Percentiles rank a stretch among this genome's conserved stretches.
Conservation (phyloP, 2,888 invertebrate species). For the Prionchulus punctatus region DNA sequence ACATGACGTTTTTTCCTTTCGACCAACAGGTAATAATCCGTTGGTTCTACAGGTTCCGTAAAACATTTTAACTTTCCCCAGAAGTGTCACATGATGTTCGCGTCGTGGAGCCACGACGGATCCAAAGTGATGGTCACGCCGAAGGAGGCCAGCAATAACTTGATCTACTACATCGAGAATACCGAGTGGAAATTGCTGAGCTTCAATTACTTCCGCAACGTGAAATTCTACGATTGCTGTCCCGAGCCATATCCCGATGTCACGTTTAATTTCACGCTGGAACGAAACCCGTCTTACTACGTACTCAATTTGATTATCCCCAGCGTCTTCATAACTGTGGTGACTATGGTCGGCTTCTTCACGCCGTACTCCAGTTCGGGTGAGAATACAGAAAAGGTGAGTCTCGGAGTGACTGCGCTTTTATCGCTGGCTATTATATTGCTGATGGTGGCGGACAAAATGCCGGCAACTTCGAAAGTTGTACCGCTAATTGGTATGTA, state of each 20-base stretch:
- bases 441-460: no score
- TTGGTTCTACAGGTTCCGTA: no score
- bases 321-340: constrained; percentile 26
- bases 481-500: constrained; percentile 23
- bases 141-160: constrained; percentile 15
- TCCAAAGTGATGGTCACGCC: constrained; percentile 17
- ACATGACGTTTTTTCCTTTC: constrained; percentile 24
- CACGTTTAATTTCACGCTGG: constrained; percentile 24
- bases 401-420: constrained; percentile 26
- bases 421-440: constrained; percentile 27
- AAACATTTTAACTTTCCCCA: no score
- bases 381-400: constrained; percentile 27
- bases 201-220: constrained; percentile 14
- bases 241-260: constrained; percentile 25
- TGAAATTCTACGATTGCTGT: constrained; percentile 22
- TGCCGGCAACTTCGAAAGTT: constrained; percentile 25
- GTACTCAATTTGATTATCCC: constrained; percentile 28
- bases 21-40: constrained; percentile 16
- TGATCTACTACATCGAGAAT: constrained; percentile 25
- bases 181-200: constrained; percentile 27
- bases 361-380: constrained; percentile 28
- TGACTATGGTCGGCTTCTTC: constrained; percentile 29
- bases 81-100: constrained; percentile 26
- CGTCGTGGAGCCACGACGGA: constrained; percentile 27
- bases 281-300: constrained; percentile 26